phyloP scores from a whole-genome alignment of 2,888 invertebrate species.

The Pharmacophagus antenor region DNA sequence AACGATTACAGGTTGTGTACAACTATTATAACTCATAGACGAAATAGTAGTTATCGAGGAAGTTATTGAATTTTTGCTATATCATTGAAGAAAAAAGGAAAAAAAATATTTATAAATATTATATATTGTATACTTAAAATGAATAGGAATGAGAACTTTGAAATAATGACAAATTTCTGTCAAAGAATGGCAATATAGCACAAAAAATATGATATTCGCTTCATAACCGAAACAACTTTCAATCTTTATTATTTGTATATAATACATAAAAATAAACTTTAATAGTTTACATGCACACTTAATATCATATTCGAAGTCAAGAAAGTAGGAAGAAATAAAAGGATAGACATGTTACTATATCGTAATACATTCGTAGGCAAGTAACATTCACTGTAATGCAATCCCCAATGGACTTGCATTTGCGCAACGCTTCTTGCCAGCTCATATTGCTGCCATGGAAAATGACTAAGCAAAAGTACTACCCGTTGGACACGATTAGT shows the following conservation, averaged over 20 bases:
- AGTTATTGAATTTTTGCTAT: not conserved
- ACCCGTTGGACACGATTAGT: constrained; percentile 18
- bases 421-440: constrained; percentile 25
- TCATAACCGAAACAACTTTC: too few species aligned
- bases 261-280: not conserved
- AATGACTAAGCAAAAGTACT: constrained; percentile 28
- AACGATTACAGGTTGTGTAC: not conserved
- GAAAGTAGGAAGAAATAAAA: constrained; percentile 4
- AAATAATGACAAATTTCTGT: too few species aligned
- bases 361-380: constrained; percentile 17
- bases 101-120: too few species aligned
- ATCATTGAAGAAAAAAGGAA: too few species aligned
- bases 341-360: constrained; percentile 5
- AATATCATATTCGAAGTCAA: not conserved
- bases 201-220: too few species aligned
- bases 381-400: constrained; percentile 30
- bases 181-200: too few species aligned
- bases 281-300: not conserved
- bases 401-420: constrained; percentile 21
- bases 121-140: too few species aligned
- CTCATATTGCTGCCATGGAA: constrained; percentile 29
- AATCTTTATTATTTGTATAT: too few species aligned
- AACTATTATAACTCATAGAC: too few species aligned
- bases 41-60: too few species aligned
- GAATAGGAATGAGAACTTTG: too few species aligned